Conservation (phyloP, 2,888 invertebrate species). For the Drosophila quasianomalipes region DNA sequence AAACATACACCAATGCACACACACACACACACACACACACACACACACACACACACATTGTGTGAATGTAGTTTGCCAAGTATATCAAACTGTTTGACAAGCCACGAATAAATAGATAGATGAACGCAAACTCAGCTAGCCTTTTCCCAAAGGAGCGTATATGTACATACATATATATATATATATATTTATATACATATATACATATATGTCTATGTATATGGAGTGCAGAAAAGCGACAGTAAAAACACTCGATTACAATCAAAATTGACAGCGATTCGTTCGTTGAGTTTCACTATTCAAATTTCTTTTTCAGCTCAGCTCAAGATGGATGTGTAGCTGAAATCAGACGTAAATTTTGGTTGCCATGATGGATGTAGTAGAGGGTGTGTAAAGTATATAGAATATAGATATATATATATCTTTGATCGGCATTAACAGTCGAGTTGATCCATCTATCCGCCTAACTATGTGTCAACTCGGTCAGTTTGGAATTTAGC, state of each 20-base stretch:
- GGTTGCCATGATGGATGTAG: not conserved
- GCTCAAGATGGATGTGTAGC: not conserved
- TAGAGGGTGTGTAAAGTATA: not conserved
- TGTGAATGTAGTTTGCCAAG: slow-evolving; percentile 62
- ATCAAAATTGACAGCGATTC: slow-evolving; percentile 76
- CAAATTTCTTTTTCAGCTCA: not conserved
- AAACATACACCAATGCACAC: slow-evolving; percentile 58
- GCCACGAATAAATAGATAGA: slow-evolving; percentile 23
- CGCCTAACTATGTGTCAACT: not conserved
- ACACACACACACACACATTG: slow-evolving; percentile 22
- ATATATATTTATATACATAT: slow-evolving; percentile 2
- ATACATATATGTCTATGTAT: not conserved
- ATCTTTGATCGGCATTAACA: not conserved
- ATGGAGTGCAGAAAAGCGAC: slow-evolving; percentile 36
- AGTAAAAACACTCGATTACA: slow-evolving; percentile 75
- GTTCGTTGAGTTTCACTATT: slow-evolving; percentile 44
- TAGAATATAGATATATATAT: not conserved
- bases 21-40: not conserved
- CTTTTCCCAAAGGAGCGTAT: not conserved
- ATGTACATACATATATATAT: not conserved
- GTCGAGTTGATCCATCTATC: not conserved
- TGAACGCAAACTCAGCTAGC: not conserved
- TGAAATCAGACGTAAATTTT: not conserved
- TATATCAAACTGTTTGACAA: slow-evolving; percentile 75
- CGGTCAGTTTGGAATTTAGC: not conserved